Percentiles rank a stretch among this genome's conserved stretches.
phyloP scores from a whole-genome alignment of 2,113 vertebrate genomes.

The Ceyx margarethae region DNA sequence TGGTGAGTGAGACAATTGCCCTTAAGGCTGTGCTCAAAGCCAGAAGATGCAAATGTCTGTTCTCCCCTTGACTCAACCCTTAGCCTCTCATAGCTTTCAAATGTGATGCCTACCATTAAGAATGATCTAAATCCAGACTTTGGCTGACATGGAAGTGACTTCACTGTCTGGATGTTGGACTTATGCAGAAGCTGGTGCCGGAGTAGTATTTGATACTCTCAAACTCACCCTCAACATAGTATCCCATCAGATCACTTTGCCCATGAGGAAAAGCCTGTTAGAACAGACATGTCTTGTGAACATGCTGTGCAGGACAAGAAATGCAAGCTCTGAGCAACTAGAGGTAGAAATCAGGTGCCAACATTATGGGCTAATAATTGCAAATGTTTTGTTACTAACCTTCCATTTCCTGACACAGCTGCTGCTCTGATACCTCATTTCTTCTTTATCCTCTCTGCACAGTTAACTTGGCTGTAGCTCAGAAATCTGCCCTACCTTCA shows the following conservation, averaged over 20 bases:
- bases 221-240: neutral
- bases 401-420: neutral
- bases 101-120: neutral
- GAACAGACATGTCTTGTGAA: neutral
- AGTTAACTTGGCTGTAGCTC: neutral
- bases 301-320: neutral
- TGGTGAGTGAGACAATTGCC: neutral
- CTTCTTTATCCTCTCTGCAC: rapidly evolving
- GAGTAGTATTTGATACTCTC: neutral
- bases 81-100: neutral
- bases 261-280: neutral
- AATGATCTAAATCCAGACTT: neutral
- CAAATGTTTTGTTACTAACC: neutral
- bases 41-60: slow-evolving; percentile 7
- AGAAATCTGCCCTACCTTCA: rapidly evolving
- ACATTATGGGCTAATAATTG: neutral
- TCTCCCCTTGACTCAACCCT: neutral
- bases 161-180: neutral
- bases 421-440: neutral
- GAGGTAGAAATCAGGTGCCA: neutral
- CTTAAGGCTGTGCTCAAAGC: slow-evolving; percentile 4
- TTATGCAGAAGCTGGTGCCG: neutral
- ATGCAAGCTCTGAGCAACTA: neutral
- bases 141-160: neutral
- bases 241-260: neutral